Evolutionary conservation across 2,113 vertebrate genomes (phyloP), one percentile per base, ranked within the genome.

Genomic region (Muntiacus reevesi): DNA sequence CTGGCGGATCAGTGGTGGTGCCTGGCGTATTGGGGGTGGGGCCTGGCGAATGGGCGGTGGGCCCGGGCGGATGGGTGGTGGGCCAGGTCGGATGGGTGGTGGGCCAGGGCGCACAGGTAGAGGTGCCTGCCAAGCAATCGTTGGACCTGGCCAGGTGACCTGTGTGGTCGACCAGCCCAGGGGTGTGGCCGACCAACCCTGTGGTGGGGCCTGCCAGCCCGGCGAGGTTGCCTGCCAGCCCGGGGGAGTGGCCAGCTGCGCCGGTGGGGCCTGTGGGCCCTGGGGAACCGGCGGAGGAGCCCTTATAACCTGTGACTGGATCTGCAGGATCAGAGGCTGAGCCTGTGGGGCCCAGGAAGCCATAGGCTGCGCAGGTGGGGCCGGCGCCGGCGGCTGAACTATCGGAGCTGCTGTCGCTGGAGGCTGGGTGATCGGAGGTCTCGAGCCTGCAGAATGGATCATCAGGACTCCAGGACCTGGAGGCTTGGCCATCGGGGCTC

Each of bases 311-410:
- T 95, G 97, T 17, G 98, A 95, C 71, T 98, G 98, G 93, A 98
- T 97, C 71, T 98, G 97, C 76, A 98, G 64, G 82, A 98, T 98
- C 81, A 98, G 87, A 71, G 98, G 97, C 82, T 98, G 97, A 88
- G 91, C 88, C 85, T 97, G 98, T 0, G 95, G 95, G 36, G 83
- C 93, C 97, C 97, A 98, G 0, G 98, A 88, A 40, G 97, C 91
- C 95, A 97, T 17, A 7, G 97, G 92, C 55, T 97, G 98, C 0
- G 91, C 91, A 62, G 96, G 91, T 71, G 96, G 91, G 28, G 88
- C 36, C 1, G 90, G 54, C 0, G 97, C 36, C 0, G 90, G 54
- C 0, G 98, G 86, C 78, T 97, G 97, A 0, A 57, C 93, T 88
- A 97, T 82, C 1, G 85, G 88, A 25, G 97, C 64, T 83, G 87